A percentile compares a stretch with the other conserved stretches of the same genome.
Conservation (phyloP, 2,113 vertebrate species). For the Brevimyrus niger region DNA sequence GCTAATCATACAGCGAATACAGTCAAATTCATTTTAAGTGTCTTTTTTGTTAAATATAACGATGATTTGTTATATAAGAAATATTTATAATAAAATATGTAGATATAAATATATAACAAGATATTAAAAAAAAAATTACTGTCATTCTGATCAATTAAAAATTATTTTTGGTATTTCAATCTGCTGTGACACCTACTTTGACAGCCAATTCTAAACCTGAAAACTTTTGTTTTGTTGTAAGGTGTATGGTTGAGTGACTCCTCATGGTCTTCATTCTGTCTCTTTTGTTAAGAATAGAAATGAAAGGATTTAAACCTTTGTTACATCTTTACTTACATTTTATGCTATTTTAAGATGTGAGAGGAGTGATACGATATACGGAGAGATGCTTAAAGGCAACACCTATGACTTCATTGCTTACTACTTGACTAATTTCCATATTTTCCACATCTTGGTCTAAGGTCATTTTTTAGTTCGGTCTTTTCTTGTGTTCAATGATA, state of each 20-base stretch:
- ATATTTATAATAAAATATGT: not conserved
- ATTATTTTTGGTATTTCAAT: not conserved
- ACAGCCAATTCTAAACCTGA: not conserved
- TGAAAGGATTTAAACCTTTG: not conserved
- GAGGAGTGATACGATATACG: conserved; percentile 33
- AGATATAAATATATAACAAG: not conserved
- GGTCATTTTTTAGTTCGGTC: conserved; percentile 35
- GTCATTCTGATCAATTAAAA: not conserved
- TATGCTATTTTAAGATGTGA: not conserved
- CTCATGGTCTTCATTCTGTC: not conserved
- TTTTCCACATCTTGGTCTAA: conserved; percentile 50
- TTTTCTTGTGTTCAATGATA: conserved; percentile 37
- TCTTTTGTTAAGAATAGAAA: not conserved
- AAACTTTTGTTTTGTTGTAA: not conserved
- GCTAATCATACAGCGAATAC: not conserved
- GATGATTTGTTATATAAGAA: too few relatives aligned
- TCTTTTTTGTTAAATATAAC: not conserved
- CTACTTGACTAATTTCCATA: conserved; percentile 48
- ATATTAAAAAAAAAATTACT: not conserved
- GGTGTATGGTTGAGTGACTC: not conserved
- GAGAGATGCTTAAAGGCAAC: conserved; percentile 40
- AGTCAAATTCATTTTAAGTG: not conserved
- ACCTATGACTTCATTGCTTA: not conserved
- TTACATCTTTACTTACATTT: not conserved
- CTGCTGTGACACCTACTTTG: not conserved